Base-by-base conservation (phyloP, 2,888 invertebrate genomes). In the Auanema sp. region DNA sequence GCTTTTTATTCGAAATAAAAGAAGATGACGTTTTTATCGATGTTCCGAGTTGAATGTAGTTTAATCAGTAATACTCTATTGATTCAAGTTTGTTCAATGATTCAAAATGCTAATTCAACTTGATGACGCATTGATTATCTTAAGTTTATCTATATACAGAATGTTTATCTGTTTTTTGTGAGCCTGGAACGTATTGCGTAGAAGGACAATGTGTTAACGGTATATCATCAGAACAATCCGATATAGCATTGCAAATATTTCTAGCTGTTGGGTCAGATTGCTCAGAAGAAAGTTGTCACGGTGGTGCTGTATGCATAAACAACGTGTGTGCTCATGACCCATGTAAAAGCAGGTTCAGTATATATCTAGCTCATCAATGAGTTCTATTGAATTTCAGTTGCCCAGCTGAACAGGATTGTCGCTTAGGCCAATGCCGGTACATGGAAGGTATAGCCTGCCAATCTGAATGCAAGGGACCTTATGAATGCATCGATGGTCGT, bases 351-450 rank as follows among this genome's bases (percentile, higher is more conserved):
- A 61, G 69, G 67, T 69, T 23, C 3, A 6, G 23, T 8, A 40
- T 50, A 21, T 49, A 5, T 42, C 47, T 14, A 57, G 2, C 47
- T 18, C 51, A 10, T 24, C 52, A 10, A 4, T 52, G 21, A 52
- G 4, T 52, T 52, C 55, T 40, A 25, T 10, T 5, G 23, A 25
- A 10, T 33, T 52, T 56, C 43, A 63, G 66, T 23, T 79, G 80
- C 57, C 76, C 78, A 12, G 66, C 64, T 40, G 79, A 80, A 58
- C 77, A 80, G 55, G 73, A 78, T 40, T 80, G 80, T 50, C 66
- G 76, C 21, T 60, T 68, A 24, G 79, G 80, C 11, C 76, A 80
- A 55, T 80, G 80, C 53, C 69, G 77, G 33, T 67, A 67, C 57
- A 66, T 75, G 61, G 74, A 77, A 44, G 75, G 77, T 18, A 10